Evolutionary conservation across 2,888 invertebrate species (phyloP), one percentile per base, ranked within the genome.

Genomic region (Torymus tubicola): DNA sequence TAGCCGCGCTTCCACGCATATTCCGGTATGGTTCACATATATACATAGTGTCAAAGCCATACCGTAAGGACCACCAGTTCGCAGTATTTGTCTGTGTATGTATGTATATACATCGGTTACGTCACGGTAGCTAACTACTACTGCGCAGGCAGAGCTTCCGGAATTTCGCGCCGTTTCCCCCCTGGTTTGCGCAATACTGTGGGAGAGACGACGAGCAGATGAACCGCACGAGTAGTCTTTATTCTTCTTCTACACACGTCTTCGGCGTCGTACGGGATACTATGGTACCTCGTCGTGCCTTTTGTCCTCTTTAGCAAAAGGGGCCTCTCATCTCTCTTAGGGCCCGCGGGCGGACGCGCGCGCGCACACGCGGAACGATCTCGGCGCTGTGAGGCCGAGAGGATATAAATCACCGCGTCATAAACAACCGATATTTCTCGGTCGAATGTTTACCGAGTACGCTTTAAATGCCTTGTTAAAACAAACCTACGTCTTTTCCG

Each of bases 381-480:
- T 86, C 87, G 83, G 78, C 84, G n/a, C n/a, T n/a, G n/a, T 31
- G 21, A n/a, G 63, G 10, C 16, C 14, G 89, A 87, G 87, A 87
- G 87, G 87, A 87, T 89, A 90, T 90, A 90, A 90, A 90, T 90
- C 90, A 90, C 87, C 86, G 84, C 83, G 87, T 89, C 90, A 88
- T 90, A 90, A 90, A 90, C 89, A 89, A 90, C 89, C 90, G 86
- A 90, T 90, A 90, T 90, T 90, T 90, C 89, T 90, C 88, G 31
- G 87, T 85, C 88, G 88, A 89, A 90, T 90, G 90, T 90, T 90
- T 90, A 90, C 90, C 89, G 89, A 90, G 90, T 89, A 88, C 88
- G 89, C 90, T 90, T 90, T 90, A 90, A 90, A 90, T 89, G 90
- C 88, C 90, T 90, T 90, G 90, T 90, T 90, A 90, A 90, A 90